phyloP scores from a whole-genome alignment of 1,140 invertebrate genomes.

The Apis florea region DNA sequence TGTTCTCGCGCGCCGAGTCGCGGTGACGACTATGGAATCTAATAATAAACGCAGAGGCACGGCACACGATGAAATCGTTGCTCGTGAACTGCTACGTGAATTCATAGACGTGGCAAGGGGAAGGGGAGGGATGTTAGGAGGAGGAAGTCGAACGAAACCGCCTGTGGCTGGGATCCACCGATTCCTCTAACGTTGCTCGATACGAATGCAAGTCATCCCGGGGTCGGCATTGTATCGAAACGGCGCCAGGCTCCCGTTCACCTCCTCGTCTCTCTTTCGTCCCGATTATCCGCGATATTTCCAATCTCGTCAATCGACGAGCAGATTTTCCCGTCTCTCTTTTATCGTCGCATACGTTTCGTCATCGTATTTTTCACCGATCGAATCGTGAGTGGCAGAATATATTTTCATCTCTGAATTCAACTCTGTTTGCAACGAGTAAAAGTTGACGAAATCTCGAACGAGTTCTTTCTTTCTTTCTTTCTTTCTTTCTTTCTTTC shows the following conservation, averaged over 20 bases:
- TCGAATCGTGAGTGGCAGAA: no score
- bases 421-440: not conserved
- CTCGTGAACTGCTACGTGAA: constrained; percentile 51
- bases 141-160: constrained; percentile 51
- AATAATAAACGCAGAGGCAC: constrained; percentile 40
- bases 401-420: not conserved
- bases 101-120: constrained; percentile 15
- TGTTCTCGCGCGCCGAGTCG: not conserved
- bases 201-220: constrained; percentile 79
- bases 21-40: not conserved
- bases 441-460: not conserved
- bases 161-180: constrained; percentile 73
- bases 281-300: not conserved
- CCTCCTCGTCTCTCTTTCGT: constrained; percentile 53
- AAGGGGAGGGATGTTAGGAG: constrained; percentile 13
- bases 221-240: constrained; percentile 75
- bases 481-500: no score
- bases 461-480: not conserved
- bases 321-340: no score
- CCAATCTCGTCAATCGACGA: constrained; percentile 4
- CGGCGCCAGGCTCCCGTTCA: constrained; percentile 79
- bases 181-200: constrained; percentile 61
- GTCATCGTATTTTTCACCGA: no score
- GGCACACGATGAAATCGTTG: constrained; percentile 39
- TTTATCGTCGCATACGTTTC: no score